Evolutionary conservation across 2,113 vertebrate genomes (phyloP).

Genomic region (Mustelus asterias): DNA sequence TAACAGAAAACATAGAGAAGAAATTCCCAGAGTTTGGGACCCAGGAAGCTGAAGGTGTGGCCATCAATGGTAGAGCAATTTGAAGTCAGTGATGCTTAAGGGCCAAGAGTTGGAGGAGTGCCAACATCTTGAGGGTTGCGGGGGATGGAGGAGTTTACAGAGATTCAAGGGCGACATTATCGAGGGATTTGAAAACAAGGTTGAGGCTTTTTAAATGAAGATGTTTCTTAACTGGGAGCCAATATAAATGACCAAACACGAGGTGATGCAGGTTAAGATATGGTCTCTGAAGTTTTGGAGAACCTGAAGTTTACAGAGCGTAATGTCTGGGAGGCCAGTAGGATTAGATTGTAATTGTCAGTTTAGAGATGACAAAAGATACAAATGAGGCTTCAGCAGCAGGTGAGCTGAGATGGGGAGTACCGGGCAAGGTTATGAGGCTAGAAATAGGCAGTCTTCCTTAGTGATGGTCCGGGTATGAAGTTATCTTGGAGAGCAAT

Average conservation of each 20-base stretch:
- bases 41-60: neutral
- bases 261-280: neutral
- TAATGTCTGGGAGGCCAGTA: neutral
- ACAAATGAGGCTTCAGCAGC: no score
- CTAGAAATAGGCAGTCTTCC: neutral
- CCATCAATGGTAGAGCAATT: neutral
- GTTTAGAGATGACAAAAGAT: neutral
- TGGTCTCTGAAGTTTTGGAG: neutral
- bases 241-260: neutral
- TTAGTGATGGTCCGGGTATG: no score
- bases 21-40: neutral
- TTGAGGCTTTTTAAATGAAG: neutral
- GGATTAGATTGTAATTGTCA: neutral
- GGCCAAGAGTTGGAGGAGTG: neutral
- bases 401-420: neutral
- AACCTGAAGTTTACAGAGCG: neutral
- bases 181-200: neutral
- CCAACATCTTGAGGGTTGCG: neutral
- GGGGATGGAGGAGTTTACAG: neutral
- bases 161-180: neutral
- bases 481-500: no score
- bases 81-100: neutral
- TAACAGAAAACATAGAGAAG: neutral
- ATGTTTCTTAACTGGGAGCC: neutral
- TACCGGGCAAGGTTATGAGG: neutral